These are phyloP conservation scores for Dasyurus viverrinus DNA, from an alignment of 2,113 vertebrate genomes.

Conservation along the genomic window DNA sequence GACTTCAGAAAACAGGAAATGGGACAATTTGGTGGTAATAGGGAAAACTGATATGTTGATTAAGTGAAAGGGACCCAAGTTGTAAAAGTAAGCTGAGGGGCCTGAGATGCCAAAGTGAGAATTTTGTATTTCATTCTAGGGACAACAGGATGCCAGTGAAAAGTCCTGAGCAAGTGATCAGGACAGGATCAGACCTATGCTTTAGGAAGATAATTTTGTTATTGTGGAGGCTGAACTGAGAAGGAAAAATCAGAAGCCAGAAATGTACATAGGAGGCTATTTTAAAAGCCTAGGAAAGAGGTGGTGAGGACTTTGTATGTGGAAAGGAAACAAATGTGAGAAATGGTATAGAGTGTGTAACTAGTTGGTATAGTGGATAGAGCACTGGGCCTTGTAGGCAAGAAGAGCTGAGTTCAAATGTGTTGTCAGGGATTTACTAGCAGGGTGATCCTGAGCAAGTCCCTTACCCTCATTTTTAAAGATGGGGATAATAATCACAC, in stretches of 20 bases:
- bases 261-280: background rate
- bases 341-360: background rate
- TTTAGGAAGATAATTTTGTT: background rate
- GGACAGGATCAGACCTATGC: background rate
- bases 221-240: background rate
- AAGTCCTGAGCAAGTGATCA: background rate
- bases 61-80: too few relatives aligned
- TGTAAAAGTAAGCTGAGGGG: background rate
- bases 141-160: background rate
- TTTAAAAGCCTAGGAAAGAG: background rate
- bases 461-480: too few relatives aligned
- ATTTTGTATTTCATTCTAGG: background rate
- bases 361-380: background rate
- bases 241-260: background rate
- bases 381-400: background rate
- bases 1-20: background rate
- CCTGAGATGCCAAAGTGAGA: background rate
- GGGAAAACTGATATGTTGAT: too few relatives aligned
- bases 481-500: too few relatives aligned
- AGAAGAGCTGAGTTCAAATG: background rate
- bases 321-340: background rate
- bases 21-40: background rate
- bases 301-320: background rate
- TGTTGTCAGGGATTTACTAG: background rate
- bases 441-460: background rate